Percentiles rank a stretch among this genome's conserved stretches.
Evolutionary conservation across 2,113 vertebrate genomes (phyloP).

Genomic region (Tor tambroides): DNA sequence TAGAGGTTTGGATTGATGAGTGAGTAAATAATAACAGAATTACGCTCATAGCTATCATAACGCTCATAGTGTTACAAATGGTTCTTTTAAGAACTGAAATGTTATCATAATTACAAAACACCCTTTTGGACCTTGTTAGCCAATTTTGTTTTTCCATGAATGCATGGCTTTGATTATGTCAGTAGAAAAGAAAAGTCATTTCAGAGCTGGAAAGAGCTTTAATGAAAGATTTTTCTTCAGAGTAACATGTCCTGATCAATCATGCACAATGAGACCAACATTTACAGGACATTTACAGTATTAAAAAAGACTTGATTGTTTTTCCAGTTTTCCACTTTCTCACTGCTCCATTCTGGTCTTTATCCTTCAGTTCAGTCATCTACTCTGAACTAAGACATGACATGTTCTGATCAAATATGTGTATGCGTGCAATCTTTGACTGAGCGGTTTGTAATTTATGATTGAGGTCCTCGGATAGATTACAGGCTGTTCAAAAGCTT

Average conservation of each 20-base stretch:
- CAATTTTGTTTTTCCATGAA: neutral
- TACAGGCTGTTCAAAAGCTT: neutral
- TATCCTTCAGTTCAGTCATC: neutral
- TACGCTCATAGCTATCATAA: too few species aligned
- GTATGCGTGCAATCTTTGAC: neutral
- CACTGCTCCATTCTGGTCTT: neutral
- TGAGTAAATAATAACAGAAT: too few species aligned
- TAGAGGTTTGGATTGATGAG: too few species aligned
- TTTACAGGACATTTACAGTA: neutral
- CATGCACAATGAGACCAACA: neutral
- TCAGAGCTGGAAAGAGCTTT: neutral
- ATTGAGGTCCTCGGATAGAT: neutral
- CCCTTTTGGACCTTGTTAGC: neutral
- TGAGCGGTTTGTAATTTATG: neutral
- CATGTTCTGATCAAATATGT: neutral
- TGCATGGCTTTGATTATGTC: neutral
- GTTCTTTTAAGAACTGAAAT: too few species aligned
- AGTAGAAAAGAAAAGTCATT: neutral
- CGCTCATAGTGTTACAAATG: too few species aligned
- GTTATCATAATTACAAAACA: too few species aligned
- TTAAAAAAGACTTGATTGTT: neutral
- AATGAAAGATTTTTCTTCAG: neutral
- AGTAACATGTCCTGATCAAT: neutral
- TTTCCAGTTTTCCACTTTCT: neutral
- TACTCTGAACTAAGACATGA: neutral